Conservation (phyloP, 1,140 invertebrate species). For the Brachionus plicatilis region DNA sequence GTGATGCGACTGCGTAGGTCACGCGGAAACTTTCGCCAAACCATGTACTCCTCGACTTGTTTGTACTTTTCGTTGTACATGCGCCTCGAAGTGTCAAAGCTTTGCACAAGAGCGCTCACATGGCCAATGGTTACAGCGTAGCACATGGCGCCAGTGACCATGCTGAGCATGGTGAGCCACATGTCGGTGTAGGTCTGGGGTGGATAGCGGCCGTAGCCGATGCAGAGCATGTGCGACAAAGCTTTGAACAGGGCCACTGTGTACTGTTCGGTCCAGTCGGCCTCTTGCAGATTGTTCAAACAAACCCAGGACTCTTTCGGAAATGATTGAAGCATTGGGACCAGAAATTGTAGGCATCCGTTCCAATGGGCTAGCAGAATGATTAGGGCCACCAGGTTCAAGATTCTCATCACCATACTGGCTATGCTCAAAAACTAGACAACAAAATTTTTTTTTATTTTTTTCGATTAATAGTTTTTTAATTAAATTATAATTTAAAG, state of each 20-base stretch:
- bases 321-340: constrained; percentile 96
- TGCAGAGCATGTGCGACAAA: constrained; percentile 97
- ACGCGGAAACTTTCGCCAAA: constrained; percentile 86
- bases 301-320: constrained; percentile 96
- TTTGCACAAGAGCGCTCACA: constrained; percentile 95
- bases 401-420: constrained; percentile 97
- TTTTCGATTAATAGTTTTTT: neutral
- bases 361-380: constrained; percentile 97
- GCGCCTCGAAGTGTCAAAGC: constrained; percentile 88
- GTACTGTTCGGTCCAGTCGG: constrained; percentile 95
- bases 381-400: constrained; percentile 99
- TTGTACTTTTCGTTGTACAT: constrained; percentile 80
- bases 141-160: constrained; percentile 72
- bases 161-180: constrained; percentile 96
- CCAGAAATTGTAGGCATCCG: constrained; percentile 91
- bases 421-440: constrained; percentile 97
- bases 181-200: constrained; percentile 94
- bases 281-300: constrained; percentile 93
- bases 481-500: neutral
- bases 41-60: constrained; percentile 99
- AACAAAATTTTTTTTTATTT: constrained; percentile 54
- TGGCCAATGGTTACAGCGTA: constrained; percentile 96
- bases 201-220: constrained; percentile 78
- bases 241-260: constrained; percentile 97
- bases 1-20: constrained; percentile 90